Percentiles rank a stretch among this genome's conserved stretches.
phyloP scores from a whole-genome alignment of 2,888 invertebrate genomes.

The Erebia epiphron region DNA sequence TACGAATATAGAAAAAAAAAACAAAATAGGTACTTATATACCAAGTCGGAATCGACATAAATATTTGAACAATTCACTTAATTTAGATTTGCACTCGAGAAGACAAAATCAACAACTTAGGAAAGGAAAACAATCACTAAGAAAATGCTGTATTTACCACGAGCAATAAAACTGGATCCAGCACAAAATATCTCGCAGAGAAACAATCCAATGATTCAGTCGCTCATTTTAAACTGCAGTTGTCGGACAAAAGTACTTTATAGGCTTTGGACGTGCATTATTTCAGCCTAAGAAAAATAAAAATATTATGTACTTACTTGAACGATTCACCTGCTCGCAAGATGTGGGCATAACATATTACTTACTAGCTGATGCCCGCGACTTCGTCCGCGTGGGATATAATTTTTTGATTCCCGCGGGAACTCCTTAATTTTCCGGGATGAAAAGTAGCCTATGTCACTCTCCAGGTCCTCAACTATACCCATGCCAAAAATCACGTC shows the following conservation, averaged over 20 bases:
- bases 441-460: too few species aligned
- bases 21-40: neutral
- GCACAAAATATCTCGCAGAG: slow-evolving; percentile 15
- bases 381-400: too few species aligned
- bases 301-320: too few species aligned
- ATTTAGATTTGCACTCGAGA: neutral
- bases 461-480: too few species aligned
- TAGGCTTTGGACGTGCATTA: neutral
- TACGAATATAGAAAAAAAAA: neutral
- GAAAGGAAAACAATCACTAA: slow-evolving; percentile 24
- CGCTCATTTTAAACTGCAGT: slow-evolving; percentile 20
- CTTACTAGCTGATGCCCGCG: too few species aligned
- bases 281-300: neutral
- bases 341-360: too few species aligned
- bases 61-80: neutral
- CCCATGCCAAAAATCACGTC: too few species aligned
- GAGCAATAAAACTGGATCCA: slow-evolving; percentile 16
- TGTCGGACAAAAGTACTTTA: slow-evolving; percentile 7
- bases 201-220: slow-evolving; percentile 32
- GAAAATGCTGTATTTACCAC: slow-evolving; percentile 19
- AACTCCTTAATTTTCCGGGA: too few species aligned
- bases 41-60: neutral
- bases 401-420: too few species aligned
- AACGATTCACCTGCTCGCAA: too few species aligned
- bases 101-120: slow-evolving; percentile 20